Evolutionary conservation across 1,140 invertebrate genomes (phyloP), one percentile per base, ranked within the genome.

Genomic region (Harpegnathos saltator): DNA sequence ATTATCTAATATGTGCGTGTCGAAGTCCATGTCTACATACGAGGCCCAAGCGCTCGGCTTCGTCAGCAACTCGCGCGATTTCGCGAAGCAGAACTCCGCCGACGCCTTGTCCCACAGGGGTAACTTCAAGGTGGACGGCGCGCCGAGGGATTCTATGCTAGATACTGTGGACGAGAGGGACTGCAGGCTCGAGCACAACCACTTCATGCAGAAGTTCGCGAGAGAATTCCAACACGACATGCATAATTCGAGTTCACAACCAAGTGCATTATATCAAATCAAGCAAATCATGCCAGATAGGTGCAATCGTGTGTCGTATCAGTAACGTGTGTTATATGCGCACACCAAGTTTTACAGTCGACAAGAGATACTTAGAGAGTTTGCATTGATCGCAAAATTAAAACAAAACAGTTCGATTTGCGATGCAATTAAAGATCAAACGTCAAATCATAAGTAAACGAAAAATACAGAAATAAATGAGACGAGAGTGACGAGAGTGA

Each of bases 51-150:
- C 91, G 22, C 89, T 94, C 0, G 96, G 96, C 61, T 96, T 95
- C 0, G 96, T 95, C 0, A 97, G 91, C 1, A 97, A 91, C 92
- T 97, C 96, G 1, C 96, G 94, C 0, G 96, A 97, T 85, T 96
- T 96, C 4, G 96, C 96, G 83, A 97, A 97, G 89, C 96, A 96
- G 86, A 97, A 97, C 90, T 97, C 96, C 0, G 96, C 96, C 7
- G 96, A 96, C 7, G 96, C 96, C 91, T 96, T 96, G 90, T 97
- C 96, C 95, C 96, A 97, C 1, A 97, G 90, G 3, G 96, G 96
- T 29, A 97, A 92, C 80, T 96, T 95, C 52, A 96, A 90, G 0
- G 95, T 95, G 11, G 94, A 94, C 3, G 94, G 93, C 2, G 94
- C 94, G 19, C 94, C 94, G 11, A 94, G 90, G 1, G 94, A 95